Base-by-base conservation (phyloP, 2,113 vertebrate species). In the Oenanthe melanoleuca region DNA sequence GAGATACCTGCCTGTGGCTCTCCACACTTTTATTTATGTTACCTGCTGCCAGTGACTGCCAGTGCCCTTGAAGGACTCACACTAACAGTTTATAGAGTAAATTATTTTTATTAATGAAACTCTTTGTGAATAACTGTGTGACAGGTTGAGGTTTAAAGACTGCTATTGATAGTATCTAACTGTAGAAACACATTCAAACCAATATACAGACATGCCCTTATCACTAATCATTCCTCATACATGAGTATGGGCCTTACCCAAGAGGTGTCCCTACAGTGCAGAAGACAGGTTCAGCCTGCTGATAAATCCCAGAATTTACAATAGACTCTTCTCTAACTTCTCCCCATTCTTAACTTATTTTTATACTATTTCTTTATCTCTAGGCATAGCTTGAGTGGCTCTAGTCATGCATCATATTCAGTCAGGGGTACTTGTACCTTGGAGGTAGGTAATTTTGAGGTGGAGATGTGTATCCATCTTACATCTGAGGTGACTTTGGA, bases 231-330 rank as follows among this genome's bases (percentile, higher is more conserved):
- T 60, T 59, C 12, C 9, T 16, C 16, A n/a, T 25, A 17, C 16
- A n/a, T 20, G 23, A 52, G 10, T 45, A 4, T 18, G 8, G 12
- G 34, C 31, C 25, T 40, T 34, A 82, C 19, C 13, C 24, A 47
- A 6, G 5, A 40, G 29, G 15, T 1, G 1, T n/a, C 31, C 42
- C 31, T 11, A 5, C 6, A 7, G 28, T 13, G 11, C 8, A 47
- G 45, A 61, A 53, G 33, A 66, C 5, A 45, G 28, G 7, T 60
- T 74, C 38, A 53, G 5, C 7, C 29, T 22, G 8, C 26, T 0
- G 2, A 37, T 14, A 8, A 15, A 10, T 34, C 16, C 13, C 29
- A 74, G n/a, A 67, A 31, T 1, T 61, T 26, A 25, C 0, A 0
- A 60, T 31, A n/a, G 33, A 45, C 8, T 60, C 23, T 14, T 53